Evolutionary conservation across 2,888 invertebrate genomes (phyloP).

Genomic region (Yponomeuta plumbellus): DNA sequence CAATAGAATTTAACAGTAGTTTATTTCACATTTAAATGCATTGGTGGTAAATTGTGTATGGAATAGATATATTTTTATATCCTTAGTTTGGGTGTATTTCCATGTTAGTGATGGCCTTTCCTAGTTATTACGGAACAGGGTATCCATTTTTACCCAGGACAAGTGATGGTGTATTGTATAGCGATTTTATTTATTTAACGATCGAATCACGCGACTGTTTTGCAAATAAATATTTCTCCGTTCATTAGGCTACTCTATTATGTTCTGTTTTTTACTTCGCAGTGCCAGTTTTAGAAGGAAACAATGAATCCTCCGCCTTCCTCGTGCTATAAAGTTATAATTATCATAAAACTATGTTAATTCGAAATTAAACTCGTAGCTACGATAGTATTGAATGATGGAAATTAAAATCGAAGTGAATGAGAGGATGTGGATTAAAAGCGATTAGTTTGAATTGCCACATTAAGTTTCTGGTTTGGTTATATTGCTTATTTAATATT

Average conservation of each 20-base stretch:
- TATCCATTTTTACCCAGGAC: neutral
- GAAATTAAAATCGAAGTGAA: neutral
- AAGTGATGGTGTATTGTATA: too few relatives aligned
- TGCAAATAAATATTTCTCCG: neutral
- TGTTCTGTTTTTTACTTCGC: neutral
- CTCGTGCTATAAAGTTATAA: neutral
- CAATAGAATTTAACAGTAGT: too few relatives aligned
- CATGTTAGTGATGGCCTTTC: too few relatives aligned
- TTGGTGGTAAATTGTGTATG: too few relatives aligned
- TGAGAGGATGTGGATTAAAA: constrained; percentile 5
- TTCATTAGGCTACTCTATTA: neutral
- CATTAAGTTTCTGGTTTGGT: constrained; percentile 1
- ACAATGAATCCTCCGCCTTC: neutral
- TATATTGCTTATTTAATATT: constrained; percentile 2
- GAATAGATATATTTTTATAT: too few relatives aligned
- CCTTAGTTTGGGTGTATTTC: too few relatives aligned
- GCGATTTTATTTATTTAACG: too few relatives aligned
- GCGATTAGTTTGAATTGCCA: constrained; percentile 8
- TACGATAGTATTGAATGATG: neutral
- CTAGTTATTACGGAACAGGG: too few relatives aligned
- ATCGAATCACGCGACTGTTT: neutral
- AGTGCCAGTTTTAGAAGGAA: neutral
- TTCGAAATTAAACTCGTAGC: neutral
- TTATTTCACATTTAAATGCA: too few relatives aligned
- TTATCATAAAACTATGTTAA: neutral